These are phyloP conservation scores for Pegoplata infirma DNA, from an alignment of 2,888 invertebrate genomes.

Conservation along the genomic window DNA sequence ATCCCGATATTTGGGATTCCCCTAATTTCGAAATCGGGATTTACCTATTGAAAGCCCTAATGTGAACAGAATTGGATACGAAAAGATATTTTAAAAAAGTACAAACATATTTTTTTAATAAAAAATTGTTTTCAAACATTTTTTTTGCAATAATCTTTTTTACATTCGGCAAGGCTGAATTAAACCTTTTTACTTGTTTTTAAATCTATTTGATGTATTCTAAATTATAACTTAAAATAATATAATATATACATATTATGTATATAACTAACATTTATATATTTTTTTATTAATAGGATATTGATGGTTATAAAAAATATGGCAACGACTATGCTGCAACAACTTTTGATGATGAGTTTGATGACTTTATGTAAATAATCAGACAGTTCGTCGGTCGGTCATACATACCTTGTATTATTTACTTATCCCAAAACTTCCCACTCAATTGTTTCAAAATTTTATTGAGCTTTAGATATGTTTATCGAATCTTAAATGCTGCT, in stretches of 20 bases:
- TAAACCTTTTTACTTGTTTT: neutral
- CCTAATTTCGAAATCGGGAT: too few relatives aligned
- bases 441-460: constrained; percentile 21
- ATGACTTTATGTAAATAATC: constrained; percentile 88
- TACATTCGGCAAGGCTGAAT: neutral
- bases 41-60: too few relatives aligned
- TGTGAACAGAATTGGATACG: too few relatives aligned
- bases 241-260: too few relatives aligned
- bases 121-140: too few relatives aligned
- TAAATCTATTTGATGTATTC: neutral
- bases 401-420: constrained; percentile 32
- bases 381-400: constrained; percentile 24
- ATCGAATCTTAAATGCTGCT: constrained; percentile 28
- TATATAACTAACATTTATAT: neutral
- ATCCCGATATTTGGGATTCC: too few relatives aligned
- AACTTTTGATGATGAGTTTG: constrained; percentile 82
- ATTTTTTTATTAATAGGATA: constrained; percentile 66
- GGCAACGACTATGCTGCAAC: constrained; percentile 82
- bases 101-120: too few relatives aligned
- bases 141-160: too few relatives aligned
- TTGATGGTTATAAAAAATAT: constrained; percentile 77
- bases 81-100: too few relatives aligned
- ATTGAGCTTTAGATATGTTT: constrained; percentile 27
- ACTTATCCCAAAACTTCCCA: constrained; percentile 20
- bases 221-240: neutral